Base-by-base conservation (phyloP, 2,888 invertebrate species). In the Adelognathus sp. region DNA sequence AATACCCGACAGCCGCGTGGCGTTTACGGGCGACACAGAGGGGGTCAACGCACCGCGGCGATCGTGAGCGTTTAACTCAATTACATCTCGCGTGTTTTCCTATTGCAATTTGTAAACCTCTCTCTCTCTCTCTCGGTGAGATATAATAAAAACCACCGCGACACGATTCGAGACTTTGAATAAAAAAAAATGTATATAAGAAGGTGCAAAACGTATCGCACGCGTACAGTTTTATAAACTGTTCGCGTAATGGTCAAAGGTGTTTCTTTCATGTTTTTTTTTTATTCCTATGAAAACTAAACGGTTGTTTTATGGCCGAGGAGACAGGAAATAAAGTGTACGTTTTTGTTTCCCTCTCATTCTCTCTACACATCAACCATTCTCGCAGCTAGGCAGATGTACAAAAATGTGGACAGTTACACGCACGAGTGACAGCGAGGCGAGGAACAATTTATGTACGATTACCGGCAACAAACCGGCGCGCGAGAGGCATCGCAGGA, bases 11-110 rank as follows among this genome's bases (percentile, higher is more conserved):
- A n/a, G 50, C 21, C 21, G 2, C n/a, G n/a, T n/a, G n/a, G 29
- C 27, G 18, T 54, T 27, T 54, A 18, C 63, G 11, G 5, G 16
- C 31, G 21, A 52, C 58, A n/a, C n/a, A n/a, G 39, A 50, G 56
- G 58, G 67, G 76, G 80, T 77, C 76, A 73, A 71, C 66, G 76
- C 60, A 73, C 73, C 27, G 50, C 46, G 29, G 61, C 64, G 73
- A 39, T 78, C 78, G 69, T 58, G 56, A 73, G 63, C 63, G 78
- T 74, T 78, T 74, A 78, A 78, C 78, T 78, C 73, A 78, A 78
- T 78, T 78, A 78, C 63, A 78, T 50, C 21, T 64, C 52, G 56
- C 67, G 73, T 74, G 69, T 58, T 58, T 73, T 78, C 39, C 58
- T 73, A 73, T 69, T 58, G 69, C 64, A 74, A 69, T 77, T n/a